Base-by-base conservation (phyloP, 1,140 invertebrate species). In the Pectinophora gossypiella region DNA sequence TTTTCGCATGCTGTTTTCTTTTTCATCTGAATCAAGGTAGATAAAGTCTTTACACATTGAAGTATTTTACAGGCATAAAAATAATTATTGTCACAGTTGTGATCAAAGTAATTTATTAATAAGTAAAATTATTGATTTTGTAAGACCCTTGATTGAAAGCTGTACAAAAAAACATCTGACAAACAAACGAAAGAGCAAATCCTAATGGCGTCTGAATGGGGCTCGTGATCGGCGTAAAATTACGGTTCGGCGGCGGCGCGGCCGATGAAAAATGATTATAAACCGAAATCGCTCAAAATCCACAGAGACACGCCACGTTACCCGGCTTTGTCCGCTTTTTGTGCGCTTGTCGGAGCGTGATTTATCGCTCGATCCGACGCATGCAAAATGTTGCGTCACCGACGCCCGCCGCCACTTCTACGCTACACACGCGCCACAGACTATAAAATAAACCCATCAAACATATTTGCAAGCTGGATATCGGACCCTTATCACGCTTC, bases 231-330 rank as follows among this genome's bases (percentile, higher is more conserved):
- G 67, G 70, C 77, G 76, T 85, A 77, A 79, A 79, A 80, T 78
- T 62, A 55, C 63, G 66, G 59, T 52, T 57, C 62, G 56, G 16
- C 53, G 54, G 35, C 54, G 48, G 13, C 47, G 46, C 38, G 49
- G 51, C 10, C 36, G 48, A 76, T 86, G 83, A 86, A 82, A 86
- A 86, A 86, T 86, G 75, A 84, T 79, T 76, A 75, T 79, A 84
- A 84, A 77, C 69, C 80, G 61, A 72, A 81, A 84, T 82, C 78
- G 76, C 64, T 83, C 76, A 85, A 85, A 85, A 83, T 83, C 76
- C 75, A 86, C 83, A 82, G 76, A 82, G 83, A 86, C 83, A 86
- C 76, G 83, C 76, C 72, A 78, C 76, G 83, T 86, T 84, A 83
- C 76, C 59, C 80, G 72, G 80, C 83, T 83, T 86, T 86, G 82